Conservation (phyloP, 2,113 vertebrate genomes). For the Mormyrus lacerda region DNA sequence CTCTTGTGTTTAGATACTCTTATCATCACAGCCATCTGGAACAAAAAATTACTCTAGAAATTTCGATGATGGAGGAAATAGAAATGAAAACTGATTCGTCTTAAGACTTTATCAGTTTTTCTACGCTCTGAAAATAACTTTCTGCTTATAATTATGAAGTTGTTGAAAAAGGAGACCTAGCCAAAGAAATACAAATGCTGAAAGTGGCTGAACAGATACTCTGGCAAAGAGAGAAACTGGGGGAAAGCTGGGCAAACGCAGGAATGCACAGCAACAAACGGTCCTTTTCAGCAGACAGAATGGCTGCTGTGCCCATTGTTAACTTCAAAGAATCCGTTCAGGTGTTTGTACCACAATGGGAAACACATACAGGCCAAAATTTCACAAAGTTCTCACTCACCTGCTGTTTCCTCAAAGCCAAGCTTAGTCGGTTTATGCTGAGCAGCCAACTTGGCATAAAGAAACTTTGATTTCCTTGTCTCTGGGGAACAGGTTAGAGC, state of each 20-base stretch:
- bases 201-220: neutral
- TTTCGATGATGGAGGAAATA: neutral
- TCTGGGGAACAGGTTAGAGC: neutral
- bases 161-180: neutral
- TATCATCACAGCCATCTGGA: neutral
- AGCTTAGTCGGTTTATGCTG: neutral
- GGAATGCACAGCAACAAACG: neutral
- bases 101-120: neutral
- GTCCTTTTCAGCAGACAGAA: neutral
- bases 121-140: neutral
- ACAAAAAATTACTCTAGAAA: neutral
- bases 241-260: neutral
- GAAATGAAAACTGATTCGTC: neutral
- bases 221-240: neutral
- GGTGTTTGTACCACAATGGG: neutral
- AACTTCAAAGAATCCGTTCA: neutral
- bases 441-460: neutral
- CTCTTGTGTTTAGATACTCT: neutral
- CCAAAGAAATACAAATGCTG: neutral
- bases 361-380: neutral
- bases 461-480: neutral
- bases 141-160: neutral
- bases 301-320: neutral
- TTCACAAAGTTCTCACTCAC: neutral
- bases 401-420: neutral